These are phyloP conservation scores for Parapristionchus giblindavisi DNA, from an alignment of 2,888 invertebrate genomes.

Conservation along the genomic window DNA sequence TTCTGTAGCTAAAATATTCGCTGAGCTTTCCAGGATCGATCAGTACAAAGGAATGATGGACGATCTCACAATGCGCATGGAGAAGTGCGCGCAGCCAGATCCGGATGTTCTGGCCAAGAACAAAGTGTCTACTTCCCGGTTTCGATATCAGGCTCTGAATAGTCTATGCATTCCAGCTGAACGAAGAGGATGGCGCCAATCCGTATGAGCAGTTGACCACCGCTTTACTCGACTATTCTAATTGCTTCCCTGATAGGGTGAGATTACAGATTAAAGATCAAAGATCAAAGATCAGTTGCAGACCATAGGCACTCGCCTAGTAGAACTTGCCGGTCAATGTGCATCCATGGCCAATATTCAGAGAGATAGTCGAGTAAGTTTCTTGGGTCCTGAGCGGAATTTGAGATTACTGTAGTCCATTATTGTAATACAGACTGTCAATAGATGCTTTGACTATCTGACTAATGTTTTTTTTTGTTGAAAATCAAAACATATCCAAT, in stretches of 20 bases:
- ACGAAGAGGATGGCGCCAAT: conserved; percentile 21
- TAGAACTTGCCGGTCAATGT: not conserved
- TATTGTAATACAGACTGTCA: too few species aligned
- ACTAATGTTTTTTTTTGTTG: too few species aligned
- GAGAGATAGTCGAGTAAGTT: not conserved
- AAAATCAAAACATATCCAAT: too few species aligned
- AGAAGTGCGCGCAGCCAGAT: conserved; percentile 28
- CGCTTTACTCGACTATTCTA: conserved; percentile 7
- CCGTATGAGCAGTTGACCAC: conserved; percentile 23
- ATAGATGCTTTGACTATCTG: too few species aligned
- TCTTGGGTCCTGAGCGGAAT: too few species aligned
- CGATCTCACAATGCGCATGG: conserved; percentile 27
- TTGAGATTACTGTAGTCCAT: too few species aligned
- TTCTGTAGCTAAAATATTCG: conserved; percentile 14
- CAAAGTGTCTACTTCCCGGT: conserved; percentile 4
- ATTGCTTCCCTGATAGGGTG: conserved; percentile 5
- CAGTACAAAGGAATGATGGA: conserved; percentile 35
- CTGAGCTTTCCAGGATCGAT: conserved; percentile 4
- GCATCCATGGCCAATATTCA: not conserved
- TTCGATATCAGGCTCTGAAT: not conserved
- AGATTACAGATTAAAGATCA: conserved; percentile 19
- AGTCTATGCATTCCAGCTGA: conserved; percentile 3
- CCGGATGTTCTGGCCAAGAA: conserved; percentile 20
- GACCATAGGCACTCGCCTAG: not conserved
- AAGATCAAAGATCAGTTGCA: not conserved